Evolutionary conservation across 1,140 invertebrate species (phyloP).

Genomic region (Caerostris extrusa): DNA sequence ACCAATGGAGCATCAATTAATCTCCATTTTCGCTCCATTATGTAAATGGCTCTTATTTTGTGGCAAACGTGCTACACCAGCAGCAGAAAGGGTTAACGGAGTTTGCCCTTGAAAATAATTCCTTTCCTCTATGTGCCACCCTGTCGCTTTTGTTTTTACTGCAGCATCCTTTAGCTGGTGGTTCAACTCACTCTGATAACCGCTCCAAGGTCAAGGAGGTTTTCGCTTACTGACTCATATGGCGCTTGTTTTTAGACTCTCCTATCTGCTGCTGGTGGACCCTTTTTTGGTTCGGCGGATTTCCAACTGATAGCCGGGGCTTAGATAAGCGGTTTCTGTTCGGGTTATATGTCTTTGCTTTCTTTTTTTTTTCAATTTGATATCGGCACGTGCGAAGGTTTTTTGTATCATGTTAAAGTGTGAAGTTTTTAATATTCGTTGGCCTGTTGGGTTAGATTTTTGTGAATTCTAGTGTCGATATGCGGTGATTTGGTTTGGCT

Average conservation of each 20-base stretch:
- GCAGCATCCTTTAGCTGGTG: conserved; percentile 7
- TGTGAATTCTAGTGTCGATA: too few relatives aligned
- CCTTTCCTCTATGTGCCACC: conserved; percentile 31
- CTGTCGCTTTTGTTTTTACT: conserved; percentile 41
- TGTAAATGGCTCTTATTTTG: conserved; percentile 5
- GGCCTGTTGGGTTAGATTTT: too few relatives aligned
- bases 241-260: conserved; percentile 3
- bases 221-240: conserved; percentile 39
- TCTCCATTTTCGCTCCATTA: neutral
- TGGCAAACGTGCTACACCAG: conserved; percentile 25
- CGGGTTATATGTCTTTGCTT: neutral
- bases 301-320: neutral
- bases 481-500: too few relatives aligned
- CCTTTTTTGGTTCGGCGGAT: neutral
- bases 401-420: neutral
- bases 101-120: conserved; percentile 62
- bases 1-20: neutral
- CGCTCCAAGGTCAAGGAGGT: conserved; percentile 7
- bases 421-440: too few relatives aligned
- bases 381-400: neutral
- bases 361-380: neutral
- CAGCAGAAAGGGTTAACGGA: conserved; percentile 28
- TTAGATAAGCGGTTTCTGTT: neutral
- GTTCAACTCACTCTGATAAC: conserved; percentile 49
- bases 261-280: neutral